A percentile compares a stretch with the other conserved stretches of the same genome.
phyloP scores from a whole-genome alignment of 2,113 vertebrate species.

The Apteryx owenii region DNA sequence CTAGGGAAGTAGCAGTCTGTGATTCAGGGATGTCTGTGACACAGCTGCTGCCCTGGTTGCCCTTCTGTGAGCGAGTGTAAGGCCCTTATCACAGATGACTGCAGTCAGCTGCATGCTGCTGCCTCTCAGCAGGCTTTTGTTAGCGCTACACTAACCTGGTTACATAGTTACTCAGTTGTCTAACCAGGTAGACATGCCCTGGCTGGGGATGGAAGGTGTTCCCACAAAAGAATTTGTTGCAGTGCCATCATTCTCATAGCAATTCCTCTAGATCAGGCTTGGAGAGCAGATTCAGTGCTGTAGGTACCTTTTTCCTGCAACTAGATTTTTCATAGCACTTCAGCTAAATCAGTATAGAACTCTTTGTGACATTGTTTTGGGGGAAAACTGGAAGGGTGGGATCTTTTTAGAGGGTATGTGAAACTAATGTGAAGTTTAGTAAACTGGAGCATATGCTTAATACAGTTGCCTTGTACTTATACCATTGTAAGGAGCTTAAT shows the following conservation, averaged over 20 bases:
- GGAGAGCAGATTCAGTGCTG: neutral
- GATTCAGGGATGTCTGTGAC: neutral
- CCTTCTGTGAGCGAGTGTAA: neutral
- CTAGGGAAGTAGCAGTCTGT: neutral
- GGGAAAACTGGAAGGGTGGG: neutral
- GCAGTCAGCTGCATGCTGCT: neutral
- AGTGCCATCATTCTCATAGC: neutral
- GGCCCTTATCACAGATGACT: neutral
- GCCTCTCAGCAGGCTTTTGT: neutral
- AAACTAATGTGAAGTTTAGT: neutral
- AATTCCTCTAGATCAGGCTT: neutral
- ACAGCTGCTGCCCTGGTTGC: neutral
- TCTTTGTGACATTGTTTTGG: neutral
- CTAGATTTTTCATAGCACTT: neutral
- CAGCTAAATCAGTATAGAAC: neutral
- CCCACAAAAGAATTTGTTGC: fast-evolving
- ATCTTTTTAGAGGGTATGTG: neutral
- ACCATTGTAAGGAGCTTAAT: neutral
- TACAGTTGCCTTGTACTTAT: neutral
- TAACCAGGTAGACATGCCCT: neutral
- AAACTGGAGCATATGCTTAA: neutral
- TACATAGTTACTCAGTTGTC: neutral
- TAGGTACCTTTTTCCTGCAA: neutral
- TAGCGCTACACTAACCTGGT: neutral
- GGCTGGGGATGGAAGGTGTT: neutral